phyloP scores from a whole-genome alignment of 92 coral and sea anemone genomes.

The Siderastrea radians region DNA sequence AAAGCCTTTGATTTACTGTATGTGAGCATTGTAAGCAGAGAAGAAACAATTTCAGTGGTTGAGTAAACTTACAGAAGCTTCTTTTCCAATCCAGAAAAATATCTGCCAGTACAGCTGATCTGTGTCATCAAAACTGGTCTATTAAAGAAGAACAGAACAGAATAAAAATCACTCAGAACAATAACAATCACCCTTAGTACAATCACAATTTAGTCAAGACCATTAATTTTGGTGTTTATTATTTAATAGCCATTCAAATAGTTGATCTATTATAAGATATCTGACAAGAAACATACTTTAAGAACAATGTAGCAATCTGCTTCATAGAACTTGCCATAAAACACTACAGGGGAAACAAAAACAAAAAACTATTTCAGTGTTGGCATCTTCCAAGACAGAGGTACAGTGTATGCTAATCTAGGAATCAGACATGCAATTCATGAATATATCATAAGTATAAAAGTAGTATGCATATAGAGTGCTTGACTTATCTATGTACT shows the following conservation, averaged over 20 bases:
- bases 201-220: too few relatives aligned
- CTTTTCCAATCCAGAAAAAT: conserved; percentile 97
- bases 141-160: neutral
- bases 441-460: too few relatives aligned
- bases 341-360: conserved; percentile 52
- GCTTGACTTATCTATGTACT: too few relatives aligned
- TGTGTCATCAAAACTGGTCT: conserved; percentile 96
- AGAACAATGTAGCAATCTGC: conserved; percentile 95
- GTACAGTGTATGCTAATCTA: too few relatives aligned
- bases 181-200: too few relatives aligned
- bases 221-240: too few relatives aligned
- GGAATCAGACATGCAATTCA: too few relatives aligned
- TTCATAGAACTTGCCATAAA: conserved; percentile 95
- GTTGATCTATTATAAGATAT: neutral
- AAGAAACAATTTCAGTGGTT: neutral
- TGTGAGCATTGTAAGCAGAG: neutral
- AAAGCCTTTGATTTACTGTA: too few relatives aligned
- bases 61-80: conserved; percentile 83
- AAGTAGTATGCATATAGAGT: too few relatives aligned
- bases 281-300: conserved; percentile 66
- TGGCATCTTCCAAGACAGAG: neutral
- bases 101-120: conserved; percentile 96
- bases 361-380: too few relatives aligned
- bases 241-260: too few relatives aligned
- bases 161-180: neutral